Evolutionary conservation across 2,113 vertebrate species (phyloP), one percentile per base, ranked within the genome.

Genomic region (Mus pahari): DNA sequence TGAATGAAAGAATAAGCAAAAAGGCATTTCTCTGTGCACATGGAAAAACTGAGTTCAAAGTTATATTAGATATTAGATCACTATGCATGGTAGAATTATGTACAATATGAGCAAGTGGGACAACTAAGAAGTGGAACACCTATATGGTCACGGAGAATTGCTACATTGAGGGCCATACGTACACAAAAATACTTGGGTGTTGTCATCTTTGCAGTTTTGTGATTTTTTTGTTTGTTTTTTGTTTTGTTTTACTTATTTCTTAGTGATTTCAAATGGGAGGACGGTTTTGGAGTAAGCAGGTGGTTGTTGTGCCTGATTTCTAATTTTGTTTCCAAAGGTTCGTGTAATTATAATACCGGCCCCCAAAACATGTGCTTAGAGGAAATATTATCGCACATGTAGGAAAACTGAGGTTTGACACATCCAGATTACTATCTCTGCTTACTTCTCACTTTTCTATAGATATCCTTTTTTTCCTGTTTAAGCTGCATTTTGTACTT

Each of bases 271-370:
- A 86, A 75, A 58, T 81, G 31, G 33, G 62, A 86, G 83, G 93
- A 81, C 33, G 48, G 3, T 92, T 42, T 82, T 94, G 45, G 55
- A 96, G 62, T 92, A 96, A 86, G 7, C 70, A 71, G 28, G 14
- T 87, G 86, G 22, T 78, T 89, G 66, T 58, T 87, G 5, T 82
- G 17, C 71, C 96, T 86, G 78, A 70, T 92, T 96, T 92, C 48
- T 97, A 14, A 7, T 73, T 91, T 62, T 91, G 12, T 78, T 97
- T 91, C 31, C 42, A 92, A 91, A 82, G 24, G 91, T 91, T 96
- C 91, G 58, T 83, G 24, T 45, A 89, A 75, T 91, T 94, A 84
- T 94, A 92, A 86, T 28, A 83, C 36, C 78, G 90, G 0, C 19
- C 3, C 48, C 33, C 74, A 82, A 95, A 89, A 77, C 42, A 75